Percentiles rank a stretch among this genome's conserved stretches.
These are phyloP conservation scores for Sinocyclocheilus grahami DNA, from an alignment of 2,113 vertebrate genomes.

Conservation along the genomic window DNA sequence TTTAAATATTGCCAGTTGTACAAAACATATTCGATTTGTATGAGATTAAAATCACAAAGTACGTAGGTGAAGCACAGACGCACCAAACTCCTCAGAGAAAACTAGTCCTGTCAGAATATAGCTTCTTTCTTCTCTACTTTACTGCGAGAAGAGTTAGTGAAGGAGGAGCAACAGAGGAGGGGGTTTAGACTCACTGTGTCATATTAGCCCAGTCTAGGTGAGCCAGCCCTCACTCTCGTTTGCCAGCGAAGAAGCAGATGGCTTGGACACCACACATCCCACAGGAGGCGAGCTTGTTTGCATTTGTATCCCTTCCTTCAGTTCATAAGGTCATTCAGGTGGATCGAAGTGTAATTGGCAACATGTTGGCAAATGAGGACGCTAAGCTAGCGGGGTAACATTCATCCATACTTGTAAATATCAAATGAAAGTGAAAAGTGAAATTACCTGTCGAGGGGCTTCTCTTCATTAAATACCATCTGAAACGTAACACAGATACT, in stretches of 20 bases:
- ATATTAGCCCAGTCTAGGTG: slow-evolving; percentile 50
- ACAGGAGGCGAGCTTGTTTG: slow-evolving; percentile 67
- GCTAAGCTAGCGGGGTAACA: slow-evolving; percentile 66
- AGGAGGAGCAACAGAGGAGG: slow-evolving; percentile 45
- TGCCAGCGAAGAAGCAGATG: slow-evolving; percentile 70
- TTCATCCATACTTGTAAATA: slow-evolving; percentile 82
- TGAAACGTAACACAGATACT: slow-evolving; percentile 74
- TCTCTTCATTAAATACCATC: slow-evolving; percentile 76
- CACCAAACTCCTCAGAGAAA: background rate
- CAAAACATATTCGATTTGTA: background rate
- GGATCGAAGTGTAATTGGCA: slow-evolving; percentile 79
- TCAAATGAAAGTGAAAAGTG: slow-evolving; percentile 76
- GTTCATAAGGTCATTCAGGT: slow-evolving; percentile 78
- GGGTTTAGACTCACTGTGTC: slow-evolving; percentile 53
- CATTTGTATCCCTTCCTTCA: slow-evolving; percentile 57
- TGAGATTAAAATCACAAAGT: background rate
- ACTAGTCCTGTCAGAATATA: background rate
- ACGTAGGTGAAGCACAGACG: background rate
- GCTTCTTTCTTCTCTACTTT: slow-evolving; percentile 61
- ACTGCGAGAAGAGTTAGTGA: slow-evolving; percentile 60
- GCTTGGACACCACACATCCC: slow-evolving; percentile 71
- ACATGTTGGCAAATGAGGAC: slow-evolving; percentile 69
- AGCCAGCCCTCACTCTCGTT: slow-evolving; percentile 37
- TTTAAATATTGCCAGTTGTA: background rate
- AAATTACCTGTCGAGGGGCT: slow-evolving; percentile 74